A percentile compares a stretch with the other conserved stretches of the same genome.
Conservation (phyloP, 2,888 invertebrate genomes). For the Tuta absoluta region DNA sequence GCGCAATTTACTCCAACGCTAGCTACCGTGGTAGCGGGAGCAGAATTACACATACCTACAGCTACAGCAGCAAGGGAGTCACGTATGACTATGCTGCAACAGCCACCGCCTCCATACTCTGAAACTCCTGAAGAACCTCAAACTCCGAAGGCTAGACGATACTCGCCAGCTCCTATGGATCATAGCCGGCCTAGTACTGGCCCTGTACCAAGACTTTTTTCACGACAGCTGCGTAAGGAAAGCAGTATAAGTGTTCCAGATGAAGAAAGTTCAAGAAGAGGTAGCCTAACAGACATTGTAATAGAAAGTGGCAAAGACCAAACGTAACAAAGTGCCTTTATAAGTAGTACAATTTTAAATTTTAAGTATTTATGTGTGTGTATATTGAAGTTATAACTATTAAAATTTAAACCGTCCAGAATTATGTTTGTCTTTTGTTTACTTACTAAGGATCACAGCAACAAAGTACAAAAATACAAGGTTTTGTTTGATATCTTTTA, state of each 20-base stretch:
- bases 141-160: conserved; percentile 63
- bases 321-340: conserved; percentile 63
- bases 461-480: not conserved
- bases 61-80: conserved; percentile 70
- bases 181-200: conserved; percentile 59
- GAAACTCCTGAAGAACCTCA: conserved; percentile 54
- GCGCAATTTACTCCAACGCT: conserved; percentile 73
- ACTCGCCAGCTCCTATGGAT: conserved; percentile 70
- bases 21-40: conserved; percentile 73
- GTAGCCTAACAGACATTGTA: conserved; percentile 75
- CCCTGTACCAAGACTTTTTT: conserved; percentile 71
- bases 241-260: conserved; percentile 47
- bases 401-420: conserved; percentile 59
- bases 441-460: not conserved
- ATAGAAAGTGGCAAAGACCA: conserved; percentile 76
- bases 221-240: conserved; percentile 70
- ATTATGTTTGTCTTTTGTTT: conserved; percentile 35
- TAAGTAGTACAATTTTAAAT: conserved; percentile 54
- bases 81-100: conserved; percentile 69
- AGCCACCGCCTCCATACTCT: conserved; percentile 73
- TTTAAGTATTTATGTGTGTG: conserved; percentile 39
- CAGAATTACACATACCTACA: conserved; percentile 66
- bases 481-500: conserved; percentile 51
- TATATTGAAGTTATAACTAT: conserved; percentile 39
- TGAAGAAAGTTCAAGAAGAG: conserved; percentile 62